These are phyloP conservation scores for Peromyscus maniculatus DNA, from an alignment of 2,113 vertebrate genomes.

Conservation along the genomic window DNA sequence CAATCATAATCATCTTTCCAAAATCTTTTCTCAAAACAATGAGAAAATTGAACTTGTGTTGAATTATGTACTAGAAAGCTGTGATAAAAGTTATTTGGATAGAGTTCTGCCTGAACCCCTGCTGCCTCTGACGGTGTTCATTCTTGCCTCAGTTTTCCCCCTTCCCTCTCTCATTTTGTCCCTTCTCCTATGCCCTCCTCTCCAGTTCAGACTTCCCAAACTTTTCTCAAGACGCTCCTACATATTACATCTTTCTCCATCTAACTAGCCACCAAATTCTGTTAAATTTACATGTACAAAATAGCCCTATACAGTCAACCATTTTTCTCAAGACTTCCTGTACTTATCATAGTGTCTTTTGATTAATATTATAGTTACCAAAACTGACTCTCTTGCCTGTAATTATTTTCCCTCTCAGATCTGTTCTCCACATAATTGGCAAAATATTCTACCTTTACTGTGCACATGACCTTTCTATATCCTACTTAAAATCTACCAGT, in stretches of 20 bases:
- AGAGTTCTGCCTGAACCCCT: neutral
- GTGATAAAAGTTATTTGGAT: neutral
- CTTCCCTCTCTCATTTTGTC: neutral
- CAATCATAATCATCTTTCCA: neutral
- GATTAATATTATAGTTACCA: neutral
- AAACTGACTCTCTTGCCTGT: neutral
- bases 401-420: neutral
- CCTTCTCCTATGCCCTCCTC: neutral
- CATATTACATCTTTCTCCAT: neutral
- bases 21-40: slow-evolving; percentile 48
- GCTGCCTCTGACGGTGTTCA: neutral
- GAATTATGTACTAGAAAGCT: neutral
- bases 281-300: neutral
- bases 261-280: neutral
- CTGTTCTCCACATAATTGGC: neutral
- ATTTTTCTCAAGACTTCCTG: neutral
- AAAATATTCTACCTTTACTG: slow-evolving; percentile 12
- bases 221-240: neutral
- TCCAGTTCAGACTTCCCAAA: neutral
- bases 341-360: neutral
- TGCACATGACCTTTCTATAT: slow-evolving; percentile 38
- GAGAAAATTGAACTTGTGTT: slow-evolving; percentile 18
- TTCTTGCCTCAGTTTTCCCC: neutral
- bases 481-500: slow-evolving; percentile 27
- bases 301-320: neutral